Base-by-base conservation (phyloP, 2,797 vertebrate species). In the Cheirogaleus major region DNA sequence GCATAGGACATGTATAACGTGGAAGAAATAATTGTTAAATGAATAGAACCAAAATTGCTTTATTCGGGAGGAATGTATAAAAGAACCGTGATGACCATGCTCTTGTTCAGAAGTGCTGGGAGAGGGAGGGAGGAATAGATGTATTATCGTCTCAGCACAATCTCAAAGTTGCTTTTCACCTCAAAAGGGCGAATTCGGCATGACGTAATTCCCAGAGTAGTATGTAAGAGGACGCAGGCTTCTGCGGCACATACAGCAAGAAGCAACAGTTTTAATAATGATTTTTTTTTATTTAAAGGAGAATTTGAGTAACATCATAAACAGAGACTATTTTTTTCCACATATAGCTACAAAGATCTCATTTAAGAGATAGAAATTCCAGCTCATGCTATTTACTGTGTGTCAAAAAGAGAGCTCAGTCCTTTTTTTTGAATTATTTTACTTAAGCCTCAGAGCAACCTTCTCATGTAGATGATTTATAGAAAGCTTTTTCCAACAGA, bases 361-460 rank as follows among this genome's bases (percentile, higher is more conserved):
- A 83, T 65, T 95, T 83, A 89, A 85, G 50, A 87, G 91, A 76
- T 1, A 81, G 25, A 86, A 91, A 89, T 83, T 50, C 52, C 32
- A 5, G 12, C 13, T 8, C 25, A 17, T 38, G 52, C 43, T 81
- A 13, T 41, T 41, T 79, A 43, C 38, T 73, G 27, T 23, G 27
- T 72, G 17, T 88, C 35, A 67, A 57, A 79, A 81, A 94, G n/a
- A 45, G 25, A 57, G 23, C 30, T 73, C n/a, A n/a, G 4, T n/a
- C 14, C 4, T 88, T 67, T 45, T 45, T 5, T 27, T 38, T 5
- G 7, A 13, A 30, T 87, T 11, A 38, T 93, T 95, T 89, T 81
- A 67, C 76, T 25, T 76, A 57, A 73, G 30, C 1, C 7, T 81
- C 25, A 2, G 23, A n/a, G 65, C 38, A 83, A 30, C 32, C 2